Percentiles rank a stretch among this genome's conserved stretches.
phyloP scores from a whole-genome alignment of 2,113 vertebrate genomes.

The Terrapene triunguis region DNA sequence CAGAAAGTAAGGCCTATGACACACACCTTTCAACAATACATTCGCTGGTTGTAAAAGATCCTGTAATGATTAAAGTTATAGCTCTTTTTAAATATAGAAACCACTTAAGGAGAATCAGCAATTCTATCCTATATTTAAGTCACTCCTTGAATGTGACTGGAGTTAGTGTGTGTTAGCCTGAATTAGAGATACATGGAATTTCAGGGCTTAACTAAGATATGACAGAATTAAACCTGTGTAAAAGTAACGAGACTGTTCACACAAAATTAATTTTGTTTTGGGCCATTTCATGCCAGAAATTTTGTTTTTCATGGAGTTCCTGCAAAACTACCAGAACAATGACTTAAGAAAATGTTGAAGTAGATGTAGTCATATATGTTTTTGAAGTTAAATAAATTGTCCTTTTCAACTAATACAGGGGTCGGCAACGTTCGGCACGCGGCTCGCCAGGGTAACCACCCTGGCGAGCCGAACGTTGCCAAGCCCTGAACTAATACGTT shows the following conservation, averaged over 20 bases:
- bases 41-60: neutral
- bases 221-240: neutral
- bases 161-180: neutral
- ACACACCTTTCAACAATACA: neutral
- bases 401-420: neutral
- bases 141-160: neutral
- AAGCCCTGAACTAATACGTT: neutral
- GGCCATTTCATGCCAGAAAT: neutral
- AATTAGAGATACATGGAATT: neutral
- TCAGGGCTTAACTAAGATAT: neutral
- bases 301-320: neutral
- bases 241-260: neutral
- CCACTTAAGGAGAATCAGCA: neutral
- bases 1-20: neutral
- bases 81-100: neutral
- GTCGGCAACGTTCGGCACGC: no score
- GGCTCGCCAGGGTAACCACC: no score
- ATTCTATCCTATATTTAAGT: neutral
- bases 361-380: neutral
- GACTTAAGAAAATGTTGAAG: neutral
- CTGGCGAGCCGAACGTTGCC: no score
- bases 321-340: neutral
- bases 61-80: neutral
- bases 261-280: neutral
- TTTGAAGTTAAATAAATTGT: neutral